A percentile compares a stretch with the other conserved stretches of the same genome.
These are phyloP conservation scores for Poecile montanus DNA, from an alignment of 2,797 vertebrate species.

Conservation along the genomic window DNA sequence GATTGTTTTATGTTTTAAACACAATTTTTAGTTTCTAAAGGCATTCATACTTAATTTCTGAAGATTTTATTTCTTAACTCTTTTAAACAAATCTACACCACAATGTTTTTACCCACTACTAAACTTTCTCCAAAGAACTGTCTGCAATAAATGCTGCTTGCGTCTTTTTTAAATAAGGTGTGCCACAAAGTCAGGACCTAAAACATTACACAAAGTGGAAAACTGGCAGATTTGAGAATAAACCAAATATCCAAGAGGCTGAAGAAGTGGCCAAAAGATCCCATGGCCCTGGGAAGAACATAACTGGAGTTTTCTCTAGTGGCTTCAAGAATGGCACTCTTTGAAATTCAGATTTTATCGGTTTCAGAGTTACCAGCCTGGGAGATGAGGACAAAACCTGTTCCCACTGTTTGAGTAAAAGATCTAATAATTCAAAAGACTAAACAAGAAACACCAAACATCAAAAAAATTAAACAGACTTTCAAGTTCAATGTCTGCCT, in stretches of 20 bases:
- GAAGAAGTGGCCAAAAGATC: background rate
- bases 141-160: background rate
- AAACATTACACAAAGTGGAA: background rate
- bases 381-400: constrained; percentile 7
- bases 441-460: constrained; percentile 46
- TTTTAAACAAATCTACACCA: background rate
- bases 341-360: constrained; percentile 42
- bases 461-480: constrained; percentile 45
- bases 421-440: constrained; percentile 46
- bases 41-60: background rate
- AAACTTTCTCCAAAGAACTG: background rate
- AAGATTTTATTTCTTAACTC: background rate
- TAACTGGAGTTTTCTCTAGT: background rate
- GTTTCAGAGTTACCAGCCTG: background rate
- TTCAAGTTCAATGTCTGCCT: constrained; percentile 20
- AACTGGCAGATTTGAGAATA: background rate
- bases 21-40: background rate
- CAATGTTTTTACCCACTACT: background rate
- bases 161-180: background rate
- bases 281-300: background rate
- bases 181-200: background rate
- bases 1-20: background rate
- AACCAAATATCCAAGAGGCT: background rate
- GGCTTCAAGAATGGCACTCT: background rate
- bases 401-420: constrained; percentile 47